Conservation (phyloP, 2,113 vertebrate species). For the Mirza zaza region DNA sequence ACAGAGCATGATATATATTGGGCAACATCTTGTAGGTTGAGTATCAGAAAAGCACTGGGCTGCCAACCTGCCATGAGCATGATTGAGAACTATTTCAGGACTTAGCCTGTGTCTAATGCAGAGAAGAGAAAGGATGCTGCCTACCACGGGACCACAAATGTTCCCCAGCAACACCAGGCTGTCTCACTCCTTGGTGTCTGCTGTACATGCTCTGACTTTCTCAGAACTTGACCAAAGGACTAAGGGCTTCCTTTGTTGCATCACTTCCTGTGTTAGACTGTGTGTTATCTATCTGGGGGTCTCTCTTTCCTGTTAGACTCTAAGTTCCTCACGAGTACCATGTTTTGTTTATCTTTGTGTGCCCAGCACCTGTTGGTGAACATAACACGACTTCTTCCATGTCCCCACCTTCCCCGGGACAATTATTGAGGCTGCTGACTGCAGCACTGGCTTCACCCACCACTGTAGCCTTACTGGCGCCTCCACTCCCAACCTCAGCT, state of each 20-base stretch:
- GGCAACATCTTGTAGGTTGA: not conserved
- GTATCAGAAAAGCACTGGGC: not conserved
- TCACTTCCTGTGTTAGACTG: not conserved
- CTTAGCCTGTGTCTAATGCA: not conserved
- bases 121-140: not conserved
- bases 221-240: not conserved
- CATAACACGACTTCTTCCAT: not conserved
- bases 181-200: not conserved
- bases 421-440: not conserved
- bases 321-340: not conserved
- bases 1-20: not conserved
- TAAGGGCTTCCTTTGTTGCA: not conserved
- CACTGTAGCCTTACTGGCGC: too few species aligned
- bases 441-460: too few species aligned
- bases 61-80: accelerated
- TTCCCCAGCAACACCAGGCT: too few species aligned
- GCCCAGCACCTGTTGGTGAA: not conserved
- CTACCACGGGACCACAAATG: accelerated
- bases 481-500: not conserved
- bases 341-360: not conserved
- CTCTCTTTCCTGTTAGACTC: not conserved
- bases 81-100: not conserved
- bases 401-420: not conserved
- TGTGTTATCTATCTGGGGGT: accelerated
- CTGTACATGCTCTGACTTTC: not conserved